Evolutionary conservation across 2,888 invertebrate species (phyloP).

Genomic region (Cloeon dipterum): DNA sequence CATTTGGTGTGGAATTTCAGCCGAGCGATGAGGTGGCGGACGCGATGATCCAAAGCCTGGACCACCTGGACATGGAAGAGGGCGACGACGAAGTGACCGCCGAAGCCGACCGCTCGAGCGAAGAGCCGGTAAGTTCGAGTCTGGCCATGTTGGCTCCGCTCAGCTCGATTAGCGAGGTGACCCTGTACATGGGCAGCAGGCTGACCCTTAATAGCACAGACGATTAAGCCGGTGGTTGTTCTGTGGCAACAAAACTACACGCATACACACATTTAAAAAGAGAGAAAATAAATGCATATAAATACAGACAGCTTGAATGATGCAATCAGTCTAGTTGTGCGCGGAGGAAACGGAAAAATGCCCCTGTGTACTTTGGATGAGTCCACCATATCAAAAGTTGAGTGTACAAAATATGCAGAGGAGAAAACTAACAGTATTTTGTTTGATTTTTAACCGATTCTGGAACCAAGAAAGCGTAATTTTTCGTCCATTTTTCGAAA

Average conservation of each 20-base stretch:
- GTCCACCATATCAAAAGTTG: no score
- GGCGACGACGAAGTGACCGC: constrained; percentile 12
- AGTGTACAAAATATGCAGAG: no score
- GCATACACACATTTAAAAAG: neutral
- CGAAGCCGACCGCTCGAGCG: constrained; percentile 11
- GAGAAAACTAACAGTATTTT: no score
- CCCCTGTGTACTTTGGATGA: no score
- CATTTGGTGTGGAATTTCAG: no score
- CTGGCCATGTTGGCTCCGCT: constrained; percentile 22
- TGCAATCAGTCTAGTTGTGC: no score
- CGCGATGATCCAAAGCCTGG: constrained; percentile 4
- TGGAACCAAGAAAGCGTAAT: no score
- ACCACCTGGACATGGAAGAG: constrained; percentile 15
- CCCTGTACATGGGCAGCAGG: neutral
- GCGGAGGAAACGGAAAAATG: no score
- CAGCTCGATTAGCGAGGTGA: constrained; percentile 22
- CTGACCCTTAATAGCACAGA: neutral
- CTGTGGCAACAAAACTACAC: neutral
- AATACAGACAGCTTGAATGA: no score
- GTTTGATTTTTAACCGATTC: no score
- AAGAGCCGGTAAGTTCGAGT: constrained; percentile 22
- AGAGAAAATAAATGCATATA: neutral
- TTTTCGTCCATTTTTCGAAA: no score
- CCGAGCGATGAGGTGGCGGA: neutral
- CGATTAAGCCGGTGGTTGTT: no score